These are phyloP conservation scores for Eristalis pertinax DNA, from an alignment of 2,888 invertebrate genomes.

Conservation along the genomic window DNA sequence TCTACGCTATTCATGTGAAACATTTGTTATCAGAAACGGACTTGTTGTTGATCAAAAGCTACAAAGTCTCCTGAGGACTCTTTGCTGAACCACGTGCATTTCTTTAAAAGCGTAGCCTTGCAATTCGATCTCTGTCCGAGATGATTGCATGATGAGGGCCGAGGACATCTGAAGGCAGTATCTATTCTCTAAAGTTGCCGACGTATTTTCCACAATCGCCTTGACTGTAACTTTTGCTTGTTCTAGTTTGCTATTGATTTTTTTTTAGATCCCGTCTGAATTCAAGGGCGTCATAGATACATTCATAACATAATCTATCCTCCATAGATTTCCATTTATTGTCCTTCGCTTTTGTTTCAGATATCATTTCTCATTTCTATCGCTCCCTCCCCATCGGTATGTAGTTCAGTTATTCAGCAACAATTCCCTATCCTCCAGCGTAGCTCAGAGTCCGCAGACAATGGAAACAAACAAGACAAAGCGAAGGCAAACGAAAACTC, in stretches of 20 bases:
- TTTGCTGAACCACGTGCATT: too few relatives aligned
- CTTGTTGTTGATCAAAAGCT: too few relatives aligned
- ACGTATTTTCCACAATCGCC: too few relatives aligned
- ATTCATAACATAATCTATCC: neutral
- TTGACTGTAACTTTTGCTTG: too few relatives aligned
- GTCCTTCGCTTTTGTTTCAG: neutral
- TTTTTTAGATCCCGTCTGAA: neutral
- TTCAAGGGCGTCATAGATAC: neutral
- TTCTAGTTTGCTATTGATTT: neutral
- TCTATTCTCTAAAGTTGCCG: too few relatives aligned
- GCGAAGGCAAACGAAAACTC: neutral
- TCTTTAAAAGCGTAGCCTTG: too few relatives aligned
- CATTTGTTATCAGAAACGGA: too few relatives aligned
- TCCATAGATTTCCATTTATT: neutral
- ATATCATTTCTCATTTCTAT: neutral
- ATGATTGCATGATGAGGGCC: too few relatives aligned
- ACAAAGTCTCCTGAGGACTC: too few relatives aligned
- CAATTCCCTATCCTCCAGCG: neutral
- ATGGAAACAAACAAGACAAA: neutral
- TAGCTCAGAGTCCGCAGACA: neutral
- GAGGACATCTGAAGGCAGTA: too few relatives aligned
- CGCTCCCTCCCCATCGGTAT: neutral
- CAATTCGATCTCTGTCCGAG: too few relatives aligned
- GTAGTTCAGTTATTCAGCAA: neutral
- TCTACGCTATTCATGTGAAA: too few relatives aligned